These are phyloP conservation scores for Lutjanus erythropterus DNA, from an alignment of 2,113 vertebrate species.

Conservation along the genomic window DNA sequence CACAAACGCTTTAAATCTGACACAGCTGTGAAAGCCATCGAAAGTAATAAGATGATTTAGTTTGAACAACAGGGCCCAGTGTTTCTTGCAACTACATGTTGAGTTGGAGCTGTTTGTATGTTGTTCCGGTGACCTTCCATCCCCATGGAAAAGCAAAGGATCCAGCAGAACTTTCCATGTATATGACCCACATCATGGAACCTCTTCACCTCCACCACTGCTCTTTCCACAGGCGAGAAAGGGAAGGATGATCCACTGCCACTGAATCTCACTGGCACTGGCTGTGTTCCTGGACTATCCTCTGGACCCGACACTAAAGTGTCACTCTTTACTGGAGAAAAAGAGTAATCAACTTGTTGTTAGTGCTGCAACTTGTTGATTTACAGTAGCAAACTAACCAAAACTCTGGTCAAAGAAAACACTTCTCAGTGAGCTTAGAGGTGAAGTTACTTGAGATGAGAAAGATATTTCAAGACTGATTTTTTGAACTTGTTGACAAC, in stretches of 20 bases:
- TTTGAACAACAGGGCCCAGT: slow-evolving; percentile 60
- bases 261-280: slow-evolving; percentile 50
- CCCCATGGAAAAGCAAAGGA: slow-evolving; percentile 71
- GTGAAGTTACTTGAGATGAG: slow-evolving; percentile 31
- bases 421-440: not conserved
- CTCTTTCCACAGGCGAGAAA: slow-evolving; percentile 75
- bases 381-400: slow-evolving; percentile 26
- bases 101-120: slow-evolving; percentile 57
- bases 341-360: slow-evolving; percentile 19
- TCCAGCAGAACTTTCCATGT: slow-evolving; percentile 74
- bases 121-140: slow-evolving; percentile 75
- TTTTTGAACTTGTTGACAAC: slow-evolving; percentile 64
- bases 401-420: not conserved
- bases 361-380: slow-evolving; percentile 3
- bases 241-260: slow-evolving; percentile 73
- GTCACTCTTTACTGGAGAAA: slow-evolving; percentile 33
- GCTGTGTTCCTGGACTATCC: slow-evolving; percentile 52
- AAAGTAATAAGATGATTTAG: slow-evolving; percentile 35
- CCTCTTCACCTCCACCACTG: slow-evolving; percentile 70
- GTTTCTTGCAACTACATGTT: slow-evolving; percentile 47
- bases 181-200: slow-evolving; percentile 75
- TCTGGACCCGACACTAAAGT: slow-evolving; percentile 46
- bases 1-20: slow-evolving; percentile 52
- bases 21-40: slow-evolving; percentile 48
- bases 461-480: slow-evolving; percentile 29